Evolutionary conservation across 2,113 vertebrate species (phyloP), one percentile per base, ranked within the genome.

Genomic region (Elgaria multicarinata): DNA sequence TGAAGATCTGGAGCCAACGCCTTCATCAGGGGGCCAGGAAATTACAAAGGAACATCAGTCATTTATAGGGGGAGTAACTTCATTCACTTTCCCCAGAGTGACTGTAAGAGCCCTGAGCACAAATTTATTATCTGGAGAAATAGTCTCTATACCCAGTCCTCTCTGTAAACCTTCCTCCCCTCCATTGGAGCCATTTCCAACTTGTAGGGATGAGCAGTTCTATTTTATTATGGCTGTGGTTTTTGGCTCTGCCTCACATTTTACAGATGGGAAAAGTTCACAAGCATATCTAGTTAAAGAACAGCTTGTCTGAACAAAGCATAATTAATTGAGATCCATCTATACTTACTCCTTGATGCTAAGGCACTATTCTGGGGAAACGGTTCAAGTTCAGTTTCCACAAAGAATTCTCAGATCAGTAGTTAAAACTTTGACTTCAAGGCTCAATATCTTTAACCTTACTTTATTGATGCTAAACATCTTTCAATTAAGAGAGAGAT

Each of bases 401-500:
- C 91, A 89, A 90, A 90, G 93, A 94, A 95, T 93, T 81, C 90
- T 69, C 88, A 66, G 39, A 95, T 89, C 90, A 89, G 87, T 78
- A 80, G 82, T 89, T 89, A 88, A 81, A 87, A 28, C 42, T 77
- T 71, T 69, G 89, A 76, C 91, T 62, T 85, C 90, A 31, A 85
- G 89, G 91, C 91, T 79, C 46, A 7, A 0, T 74, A 2, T 93
- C 91, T 77, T 77, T 88, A 80, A 62, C 53, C n/a, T 2, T 90
- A 62, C 93, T 93, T 84, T 53, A 84, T 85, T 92, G 92, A 86
- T 78, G 92, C 39, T 72, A 88, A 94, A 69, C 81, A 89, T 14
- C 33, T 42, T 55, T 3, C 84, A 91, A 80, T 89, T 75, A 91
- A 79, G 89, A 33, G 3, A 50, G 55, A 3, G 28, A 4, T 67